phyloP scores from a whole-genome alignment of 2,797 vertebrate genomes.

The Cephalopachus bancanus region DNA sequence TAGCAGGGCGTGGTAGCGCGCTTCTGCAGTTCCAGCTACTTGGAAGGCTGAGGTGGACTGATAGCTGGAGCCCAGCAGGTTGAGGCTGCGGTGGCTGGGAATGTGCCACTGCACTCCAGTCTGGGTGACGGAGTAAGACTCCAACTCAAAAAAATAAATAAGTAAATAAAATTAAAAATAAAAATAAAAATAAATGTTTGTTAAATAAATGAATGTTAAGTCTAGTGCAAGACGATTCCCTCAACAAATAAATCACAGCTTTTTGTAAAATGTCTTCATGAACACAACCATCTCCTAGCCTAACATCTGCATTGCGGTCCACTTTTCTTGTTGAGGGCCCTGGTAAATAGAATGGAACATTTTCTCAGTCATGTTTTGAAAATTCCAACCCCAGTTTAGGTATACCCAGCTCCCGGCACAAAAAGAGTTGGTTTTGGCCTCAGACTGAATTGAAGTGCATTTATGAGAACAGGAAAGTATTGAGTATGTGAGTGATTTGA shows the following conservation, averaged over 20 bases:
- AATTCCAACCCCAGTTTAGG: neutral
- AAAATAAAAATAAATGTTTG: neutral
- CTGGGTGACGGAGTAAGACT: too few relatives aligned
- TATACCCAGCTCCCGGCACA: neutral
- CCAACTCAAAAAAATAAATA: too few relatives aligned
- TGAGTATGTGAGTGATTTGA: neutral
- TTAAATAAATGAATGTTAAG: neutral
- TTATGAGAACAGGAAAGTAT: neutral
- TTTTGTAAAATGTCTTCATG: neutral
- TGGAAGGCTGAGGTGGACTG: too few relatives aligned
- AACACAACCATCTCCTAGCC: neutral
- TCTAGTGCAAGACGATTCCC: neutral
- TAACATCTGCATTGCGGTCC: neutral
- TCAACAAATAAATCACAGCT: neutral
- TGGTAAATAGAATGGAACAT: neutral
- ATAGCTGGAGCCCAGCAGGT: too few relatives aligned
- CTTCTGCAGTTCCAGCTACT: too few relatives aligned
- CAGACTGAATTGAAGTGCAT: neutral
- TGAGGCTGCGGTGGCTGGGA: too few relatives aligned
- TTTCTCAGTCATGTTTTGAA: neutral
- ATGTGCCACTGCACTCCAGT: too few relatives aligned
- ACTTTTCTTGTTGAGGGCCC: neutral
- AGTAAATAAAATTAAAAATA: neutral
- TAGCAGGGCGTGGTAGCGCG: too few relatives aligned
- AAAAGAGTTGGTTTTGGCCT: neutral